Evolutionary conservation across 2,888 invertebrate species (phyloP), one percentile per base, ranked within the genome.

Genomic region (Disparrhopalites patrizii): DNA sequence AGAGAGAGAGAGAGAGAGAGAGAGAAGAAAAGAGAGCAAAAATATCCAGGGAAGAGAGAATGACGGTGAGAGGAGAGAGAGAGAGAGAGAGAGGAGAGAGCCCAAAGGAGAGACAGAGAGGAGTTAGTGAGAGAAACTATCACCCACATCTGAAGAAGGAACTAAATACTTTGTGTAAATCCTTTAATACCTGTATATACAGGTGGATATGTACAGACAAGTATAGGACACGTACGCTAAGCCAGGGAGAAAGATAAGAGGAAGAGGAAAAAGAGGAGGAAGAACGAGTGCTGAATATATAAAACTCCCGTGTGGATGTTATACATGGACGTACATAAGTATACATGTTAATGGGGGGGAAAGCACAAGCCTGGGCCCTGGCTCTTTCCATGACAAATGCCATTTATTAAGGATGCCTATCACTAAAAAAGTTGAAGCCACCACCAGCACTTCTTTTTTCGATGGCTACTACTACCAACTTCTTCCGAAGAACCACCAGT

Each of bases 391-490:
- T 51, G 50, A 61, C 61, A 61, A 61, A 61, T 61, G 51, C 30
- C 61, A 51, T 61, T 61, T 61, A 61, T 61, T 51, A 51, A 61
- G 61, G 51, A 61, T 50, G 50, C 27, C 36, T 33, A 61, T 61
- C 33, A 61, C 51, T 50, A 61, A 61, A 47, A 50, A 31, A 18
- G 43, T 31, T 30, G 58, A 61, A 61, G 50, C 31, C 30, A 60
- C 47, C 50, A 33, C 31, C 30, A 60, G 30, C 50, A 47, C 30
- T 60, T 50, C 30, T 60, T 31, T 58, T 51, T 31, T n/a, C 23
- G 4, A 18, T 50, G 40, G 28, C 18, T 18, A 23, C 23, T 31
- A 50, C 50, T 31, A 28, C 15, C 28, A 58, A n/a, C n/a, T n/a
- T n/a, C n/a, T n/a, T n/a, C n/a, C n/a, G n/a, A n/a, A n/a, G n/a